Evolutionary conservation across 2,113 vertebrate genomes (phyloP).

Genomic region (Bagarius yarrelli): DNA sequence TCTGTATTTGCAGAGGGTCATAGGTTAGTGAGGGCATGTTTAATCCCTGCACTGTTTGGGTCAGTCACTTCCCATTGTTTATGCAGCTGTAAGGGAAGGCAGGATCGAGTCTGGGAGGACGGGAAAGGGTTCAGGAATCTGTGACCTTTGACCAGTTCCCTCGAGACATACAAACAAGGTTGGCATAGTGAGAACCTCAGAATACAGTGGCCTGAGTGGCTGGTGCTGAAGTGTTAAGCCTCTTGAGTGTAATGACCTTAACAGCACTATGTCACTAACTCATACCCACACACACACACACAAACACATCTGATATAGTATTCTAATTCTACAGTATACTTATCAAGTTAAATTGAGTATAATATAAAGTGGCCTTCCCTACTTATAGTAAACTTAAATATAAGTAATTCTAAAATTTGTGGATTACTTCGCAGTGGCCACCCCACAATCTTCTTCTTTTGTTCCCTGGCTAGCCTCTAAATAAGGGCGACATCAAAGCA

Average conservation of each 20-base stretch:
- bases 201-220: conserved; percentile 55
- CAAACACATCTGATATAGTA: background rate
- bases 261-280: conserved; percentile 20
- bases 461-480: background rate
- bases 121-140: conserved; percentile 54
- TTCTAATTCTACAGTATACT: background rate
- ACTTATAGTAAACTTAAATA: background rate
- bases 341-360: background rate
- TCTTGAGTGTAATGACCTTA: conserved; percentile 58
- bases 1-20: background rate
- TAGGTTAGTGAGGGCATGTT: conserved; percentile 50
- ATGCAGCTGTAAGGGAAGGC: conserved; percentile 38
- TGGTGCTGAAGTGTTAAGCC: conserved; percentile 63
- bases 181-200: conserved; percentile 57
- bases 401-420: background rate
- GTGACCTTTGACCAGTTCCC: conserved; percentile 56
- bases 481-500: background rate
- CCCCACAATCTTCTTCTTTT: background rate
- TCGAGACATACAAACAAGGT: conserved; percentile 48
- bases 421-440: background rate
- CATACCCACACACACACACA: background rate
- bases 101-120: conserved; percentile 3
- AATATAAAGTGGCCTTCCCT: background rate
- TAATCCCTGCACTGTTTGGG: conserved; percentile 51
- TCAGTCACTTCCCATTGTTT: conserved; percentile 43